phyloP scores from a whole-genome alignment of 2,888 invertebrate species.

The Smittia sp. region DNA sequence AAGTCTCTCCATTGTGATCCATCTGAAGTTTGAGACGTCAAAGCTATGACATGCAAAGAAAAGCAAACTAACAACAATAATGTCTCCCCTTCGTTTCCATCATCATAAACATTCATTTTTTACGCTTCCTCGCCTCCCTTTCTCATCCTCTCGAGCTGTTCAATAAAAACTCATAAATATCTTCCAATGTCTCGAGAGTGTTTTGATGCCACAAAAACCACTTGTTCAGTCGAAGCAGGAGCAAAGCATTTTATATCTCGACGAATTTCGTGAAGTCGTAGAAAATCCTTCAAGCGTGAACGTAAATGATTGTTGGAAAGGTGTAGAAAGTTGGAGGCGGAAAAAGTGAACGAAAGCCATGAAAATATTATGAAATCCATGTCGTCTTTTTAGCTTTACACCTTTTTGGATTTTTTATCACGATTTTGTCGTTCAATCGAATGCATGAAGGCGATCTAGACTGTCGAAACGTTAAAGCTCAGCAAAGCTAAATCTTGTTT shows the following conservation, averaged over 20 bases:
- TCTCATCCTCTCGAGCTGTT: conserved; percentile 1
- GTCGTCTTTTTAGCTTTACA: not conserved
- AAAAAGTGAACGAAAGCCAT: not conserved
- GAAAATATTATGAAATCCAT: conserved; percentile 12
- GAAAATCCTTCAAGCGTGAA: conserved; percentile 6
- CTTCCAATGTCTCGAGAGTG: not conserved
- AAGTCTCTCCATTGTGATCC: too few species aligned
- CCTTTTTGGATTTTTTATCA: not conserved
- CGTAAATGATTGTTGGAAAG: not conserved
- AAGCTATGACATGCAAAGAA: not conserved
- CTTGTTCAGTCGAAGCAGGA: conserved; percentile 13
- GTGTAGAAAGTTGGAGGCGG: not conserved
- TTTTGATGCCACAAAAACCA: conserved; percentile 6
- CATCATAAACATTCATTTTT: conserved; percentile 31
- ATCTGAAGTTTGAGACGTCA: not conserved
- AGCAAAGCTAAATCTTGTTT: too few species aligned
- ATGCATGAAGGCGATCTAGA: too few species aligned
- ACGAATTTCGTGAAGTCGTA: not conserved
- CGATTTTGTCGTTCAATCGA: not conserved
- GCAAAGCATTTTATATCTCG: conserved; percentile 12
- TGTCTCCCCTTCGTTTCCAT: not conserved
- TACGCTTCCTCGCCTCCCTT: not conserved
- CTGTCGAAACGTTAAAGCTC: too few species aligned
- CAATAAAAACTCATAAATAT: conserved; percentile 28
- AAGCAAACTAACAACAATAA: not conserved